Evolutionary conservation across 2,113 vertebrate genomes (phyloP).

Genomic region (Spea multiplicata): DNA sequence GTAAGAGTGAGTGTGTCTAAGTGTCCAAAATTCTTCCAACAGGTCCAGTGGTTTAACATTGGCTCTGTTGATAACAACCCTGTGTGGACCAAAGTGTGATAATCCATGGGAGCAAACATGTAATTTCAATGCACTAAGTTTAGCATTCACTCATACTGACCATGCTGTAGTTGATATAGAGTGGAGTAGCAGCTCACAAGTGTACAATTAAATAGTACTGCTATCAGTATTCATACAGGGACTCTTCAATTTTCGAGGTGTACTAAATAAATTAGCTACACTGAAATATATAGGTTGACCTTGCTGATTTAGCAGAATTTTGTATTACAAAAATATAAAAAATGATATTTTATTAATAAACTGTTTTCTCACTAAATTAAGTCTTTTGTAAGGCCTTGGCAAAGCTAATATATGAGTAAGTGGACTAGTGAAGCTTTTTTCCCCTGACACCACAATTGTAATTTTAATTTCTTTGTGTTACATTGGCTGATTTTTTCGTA

Average conservation of each 20-base stretch:
- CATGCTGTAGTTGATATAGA: too few species aligned
- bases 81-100: too few species aligned
- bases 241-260: background rate
- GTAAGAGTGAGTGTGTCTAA: too few species aligned
- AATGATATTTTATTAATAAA: constrained; percentile 17
- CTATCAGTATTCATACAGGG: too few species aligned
- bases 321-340: background rate
- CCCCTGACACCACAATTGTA: constrained; percentile 55
- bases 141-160: too few species aligned
- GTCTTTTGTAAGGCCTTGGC: constrained; percentile 48
- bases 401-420: constrained; percentile 49
- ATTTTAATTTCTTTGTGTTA: constrained; percentile 61
- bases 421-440: constrained; percentile 51
- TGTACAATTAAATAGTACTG: too few species aligned
- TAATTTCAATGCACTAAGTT: too few species aligned
- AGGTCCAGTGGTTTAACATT: too few species aligned
- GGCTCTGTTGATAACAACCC: too few species aligned
- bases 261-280: background rate
- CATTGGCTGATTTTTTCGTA: constrained; percentile 53
- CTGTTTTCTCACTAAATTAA: constrained; percentile 21
- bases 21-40: too few species aligned
- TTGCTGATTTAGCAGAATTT: background rate
- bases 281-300: background rate
- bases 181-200: too few species aligned
- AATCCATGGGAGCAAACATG: too few species aligned